Conservation (phyloP, 2,113 vertebrate genomes). For the Circaetus gallicus region DNA sequence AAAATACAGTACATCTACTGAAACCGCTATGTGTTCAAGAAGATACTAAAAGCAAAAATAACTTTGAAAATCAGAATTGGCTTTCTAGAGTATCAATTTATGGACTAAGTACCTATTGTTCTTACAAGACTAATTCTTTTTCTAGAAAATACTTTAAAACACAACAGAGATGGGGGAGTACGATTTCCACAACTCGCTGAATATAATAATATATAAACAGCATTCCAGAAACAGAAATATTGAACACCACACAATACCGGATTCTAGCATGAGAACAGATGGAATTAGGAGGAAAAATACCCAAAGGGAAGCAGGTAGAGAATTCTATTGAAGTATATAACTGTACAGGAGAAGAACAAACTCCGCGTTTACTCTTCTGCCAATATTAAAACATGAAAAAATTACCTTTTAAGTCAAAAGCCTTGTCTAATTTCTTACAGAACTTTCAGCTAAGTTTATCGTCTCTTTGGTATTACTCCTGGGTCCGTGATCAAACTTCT, state of each 20-base stretch:
- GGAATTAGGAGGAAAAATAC: background rate
- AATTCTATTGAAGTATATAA: background rate
- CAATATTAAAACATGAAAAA: background rate
- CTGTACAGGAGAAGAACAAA: background rate
- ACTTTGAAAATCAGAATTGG: background rate
- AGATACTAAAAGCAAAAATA: background rate
- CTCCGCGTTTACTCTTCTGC: background rate
- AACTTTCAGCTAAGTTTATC: background rate
- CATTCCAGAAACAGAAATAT: background rate
- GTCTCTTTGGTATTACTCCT: background rate
- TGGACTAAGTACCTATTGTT: background rate
- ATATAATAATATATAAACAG: background rate
- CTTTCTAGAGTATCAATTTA: background rate
- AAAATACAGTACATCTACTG: background rate
- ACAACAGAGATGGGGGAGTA: background rate
- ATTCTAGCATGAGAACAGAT: background rate
- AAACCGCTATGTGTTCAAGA: background rate
- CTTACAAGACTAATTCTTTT: background rate
- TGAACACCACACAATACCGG: background rate
- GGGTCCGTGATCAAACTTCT: background rate
- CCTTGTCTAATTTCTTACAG: background rate
- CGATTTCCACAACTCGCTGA: background rate
- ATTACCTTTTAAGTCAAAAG: background rate
- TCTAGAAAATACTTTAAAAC: background rate
- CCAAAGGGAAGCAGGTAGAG: background rate